Evolutionary conservation across 2,113 vertebrate species (phyloP).

Genomic region (Larimichthys polyactis): DNA sequence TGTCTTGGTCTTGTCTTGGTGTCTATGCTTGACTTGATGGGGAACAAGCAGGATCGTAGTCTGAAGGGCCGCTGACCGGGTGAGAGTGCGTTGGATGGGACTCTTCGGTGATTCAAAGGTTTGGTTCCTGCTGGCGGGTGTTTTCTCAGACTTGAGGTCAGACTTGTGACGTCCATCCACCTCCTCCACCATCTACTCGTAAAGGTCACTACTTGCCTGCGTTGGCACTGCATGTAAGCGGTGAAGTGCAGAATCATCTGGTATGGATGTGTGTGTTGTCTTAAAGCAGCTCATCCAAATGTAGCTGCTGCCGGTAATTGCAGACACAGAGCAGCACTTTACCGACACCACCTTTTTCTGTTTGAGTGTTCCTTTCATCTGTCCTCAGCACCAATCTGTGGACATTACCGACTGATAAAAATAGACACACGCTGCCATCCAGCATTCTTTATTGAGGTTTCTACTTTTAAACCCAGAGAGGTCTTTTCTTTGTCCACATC

Average conservation of each 20-base stretch:
- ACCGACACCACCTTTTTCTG: background rate
- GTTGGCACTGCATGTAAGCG: background rate
- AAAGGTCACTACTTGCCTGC: background rate
- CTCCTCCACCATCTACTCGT: background rate
- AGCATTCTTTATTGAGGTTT: slow-evolving; percentile 14
- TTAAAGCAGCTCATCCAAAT: slow-evolving; percentile 3
- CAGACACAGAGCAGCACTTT: slow-evolving; percentile 21
- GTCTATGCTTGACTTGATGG: too few relatives aligned
- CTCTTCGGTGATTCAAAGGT: too few relatives aligned
- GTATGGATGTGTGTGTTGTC: background rate
- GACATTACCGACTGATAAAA: slow-evolving; percentile 19
- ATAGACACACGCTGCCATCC: slow-evolving; percentile 8
- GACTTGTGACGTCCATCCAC: background rate
- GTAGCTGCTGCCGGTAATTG: slow-evolving; percentile 22
- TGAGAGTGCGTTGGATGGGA: too few relatives aligned
- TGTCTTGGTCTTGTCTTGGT: too few relatives aligned
- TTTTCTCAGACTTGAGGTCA: background rate
- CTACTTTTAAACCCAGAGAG: background rate
- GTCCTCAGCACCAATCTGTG: slow-evolving; percentile 25
- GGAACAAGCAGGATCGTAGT: too few relatives aligned
- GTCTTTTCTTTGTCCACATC: background rate
- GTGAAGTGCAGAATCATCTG: background rate
- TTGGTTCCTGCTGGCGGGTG: background rate
- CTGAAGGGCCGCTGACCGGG: too few relatives aligned
- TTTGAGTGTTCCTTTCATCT: slow-evolving; percentile 48